A percentile compares a stretch with the other conserved stretches of the same genome.
Evolutionary conservation across 2,797 vertebrate species (phyloP).

Genomic region (Pangasius sanitwongsei): DNA sequence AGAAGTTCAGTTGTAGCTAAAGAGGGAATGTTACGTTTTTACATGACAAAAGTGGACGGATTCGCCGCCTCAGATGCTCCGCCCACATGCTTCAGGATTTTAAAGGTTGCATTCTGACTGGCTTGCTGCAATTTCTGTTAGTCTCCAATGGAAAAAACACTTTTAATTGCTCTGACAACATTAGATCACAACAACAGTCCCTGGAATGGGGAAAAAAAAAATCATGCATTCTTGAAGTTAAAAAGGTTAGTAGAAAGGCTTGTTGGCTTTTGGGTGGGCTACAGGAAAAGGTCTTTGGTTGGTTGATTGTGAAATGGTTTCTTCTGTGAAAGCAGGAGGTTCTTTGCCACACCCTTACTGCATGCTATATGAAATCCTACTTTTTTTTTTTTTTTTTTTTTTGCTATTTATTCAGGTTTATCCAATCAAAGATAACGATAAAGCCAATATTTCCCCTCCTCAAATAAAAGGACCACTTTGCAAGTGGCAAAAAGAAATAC

Average conservation of each 20-base stretch:
- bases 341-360: background rate
- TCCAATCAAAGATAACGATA: background rate
- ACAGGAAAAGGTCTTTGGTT: constrained; percentile 3
- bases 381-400: background rate
- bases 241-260: background rate
- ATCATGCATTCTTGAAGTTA: too few relatives aligned
- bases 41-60: background rate
- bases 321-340: background rate
- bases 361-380: background rate
- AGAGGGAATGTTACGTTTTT: too few relatives aligned
- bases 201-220: background rate
- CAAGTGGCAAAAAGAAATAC: background rate
- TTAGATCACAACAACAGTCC: background rate
- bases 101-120: too few relatives aligned
- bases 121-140: background rate
- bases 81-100: background rate
- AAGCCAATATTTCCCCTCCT: background rate
- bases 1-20: background rate
- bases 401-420: background rate
- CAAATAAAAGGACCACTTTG: background rate
- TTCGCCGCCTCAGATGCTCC: too few relatives aligned
- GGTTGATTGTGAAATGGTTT: background rate
- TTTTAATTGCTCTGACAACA: background rate
- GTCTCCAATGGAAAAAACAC: background rate
- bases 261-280: background rate